These are phyloP conservation scores for Sorex maritimensis DNA, from an alignment of 2,797 vertebrate genomes.

Conservation along the genomic window DNA sequence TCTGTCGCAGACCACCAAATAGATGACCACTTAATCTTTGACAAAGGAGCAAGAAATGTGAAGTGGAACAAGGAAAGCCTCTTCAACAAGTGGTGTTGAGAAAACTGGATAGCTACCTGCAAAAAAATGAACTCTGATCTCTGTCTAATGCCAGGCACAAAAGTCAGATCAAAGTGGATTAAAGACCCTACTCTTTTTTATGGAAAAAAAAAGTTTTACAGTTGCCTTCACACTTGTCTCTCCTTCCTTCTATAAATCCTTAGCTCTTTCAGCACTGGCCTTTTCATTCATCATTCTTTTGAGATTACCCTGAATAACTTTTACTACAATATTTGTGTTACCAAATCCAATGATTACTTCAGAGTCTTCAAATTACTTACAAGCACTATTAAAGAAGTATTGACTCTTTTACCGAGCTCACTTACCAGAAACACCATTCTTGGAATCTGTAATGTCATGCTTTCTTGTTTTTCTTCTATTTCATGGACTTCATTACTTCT, in stretches of 20 bases:
- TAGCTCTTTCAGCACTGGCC: neutral
- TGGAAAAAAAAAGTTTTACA: neutral
- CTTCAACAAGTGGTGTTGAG: no score
- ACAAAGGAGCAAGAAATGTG: no score
- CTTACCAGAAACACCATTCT: conserved; percentile 11
- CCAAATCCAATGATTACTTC: neutral
- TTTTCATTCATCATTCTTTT: neutral
- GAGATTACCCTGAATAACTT: neutral
- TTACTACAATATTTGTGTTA: neutral
- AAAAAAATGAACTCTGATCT: no score
- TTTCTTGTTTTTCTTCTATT: neutral
- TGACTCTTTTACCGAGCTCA: neutral
- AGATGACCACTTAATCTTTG: no score
- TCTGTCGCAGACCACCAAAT: no score
- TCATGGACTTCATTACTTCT: neutral
- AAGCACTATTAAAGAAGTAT: neutral
- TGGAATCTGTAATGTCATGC: neutral
- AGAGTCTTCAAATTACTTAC: neutral
- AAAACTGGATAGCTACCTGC: no score
- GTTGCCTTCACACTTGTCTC: neutral
- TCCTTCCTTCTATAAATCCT: neutral
- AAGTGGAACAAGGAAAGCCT: no score
- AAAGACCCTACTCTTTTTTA: neutral
- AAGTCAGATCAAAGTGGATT: no score
- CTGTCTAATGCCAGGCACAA: no score